Base-by-base conservation (phyloP, 2,113 vertebrate species). In the Chionis minor region DNA sequence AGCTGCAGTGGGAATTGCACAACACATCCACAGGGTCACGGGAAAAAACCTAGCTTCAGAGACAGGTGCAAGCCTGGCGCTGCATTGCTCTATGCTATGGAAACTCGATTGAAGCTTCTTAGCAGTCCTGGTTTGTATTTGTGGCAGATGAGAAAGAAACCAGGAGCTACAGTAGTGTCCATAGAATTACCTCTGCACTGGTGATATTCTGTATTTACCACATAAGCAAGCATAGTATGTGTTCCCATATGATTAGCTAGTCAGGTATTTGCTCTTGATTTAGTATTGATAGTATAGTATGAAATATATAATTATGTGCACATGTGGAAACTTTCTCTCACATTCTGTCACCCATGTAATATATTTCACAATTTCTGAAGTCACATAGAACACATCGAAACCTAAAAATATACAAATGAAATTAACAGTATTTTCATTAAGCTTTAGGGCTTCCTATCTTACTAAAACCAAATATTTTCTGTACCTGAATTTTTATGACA, bases 271-370 rank as follows among this genome's bases (percentile, higher is more conserved):
- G 16, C 17, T 92, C 10, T 67, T 51, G 32, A 55, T 56, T 80
- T 62, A 59, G 13, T 52, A 61, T 40, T 44, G 11, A 35, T 26
- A 85, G 2, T 23, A 26, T 16, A 45, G 38, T 44, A 47, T 33
- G 28, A 65, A 86, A 85, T 61, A 63, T 3, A 35, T 23, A 6
- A 56, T 24, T 45, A 35, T 3, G 8, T 17, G 22, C 21, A 67
- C 16, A 65, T 77, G 9, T 54, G 42, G 23, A 81, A 72, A 86
- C 75, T 69, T 72, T 19, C 52, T 63, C 33, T 61, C 35, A 56
- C 0, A 1, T 81, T 66, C 35, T 85, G 9, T 7, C 27, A 40
- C 42, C n/a, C 23, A 19, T 2, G 0, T 22, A 85, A 55, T 22
- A 19, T 22, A 35, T 62, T 83, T 81, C 66, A 55, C 11, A 70